Evolutionary conservation across 2,113 vertebrate genomes (phyloP), one percentile per base, ranked within the genome.

Genomic region (Puffinus mauretanicus): DNA sequence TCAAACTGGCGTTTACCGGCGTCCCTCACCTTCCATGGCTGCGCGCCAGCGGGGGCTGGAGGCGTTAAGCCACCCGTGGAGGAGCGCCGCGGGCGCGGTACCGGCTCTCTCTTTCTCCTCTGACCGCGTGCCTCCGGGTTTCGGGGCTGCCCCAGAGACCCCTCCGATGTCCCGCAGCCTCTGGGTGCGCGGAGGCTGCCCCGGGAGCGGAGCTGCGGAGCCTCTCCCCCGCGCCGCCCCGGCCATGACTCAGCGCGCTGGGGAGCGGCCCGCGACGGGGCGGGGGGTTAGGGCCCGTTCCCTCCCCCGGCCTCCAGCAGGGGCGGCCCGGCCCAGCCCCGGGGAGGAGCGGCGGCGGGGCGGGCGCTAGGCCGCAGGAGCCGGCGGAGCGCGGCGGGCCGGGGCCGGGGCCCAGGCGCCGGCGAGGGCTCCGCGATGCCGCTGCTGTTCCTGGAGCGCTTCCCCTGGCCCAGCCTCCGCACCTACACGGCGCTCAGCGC

Each of bases 221-320:
- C 78, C 9, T 24, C 25, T 29, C 36, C 21, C 51, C 40, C 44
- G 16, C 86, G 4, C 94, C 91, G 87, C 94, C 94, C 47, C 55
- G 77, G 55, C 82, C 86, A 55, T 95, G 94, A 95, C 94, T 95
- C 94, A 93, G 90, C 82, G 90, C 62, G 44, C 75, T 10, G 72
- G 66, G 71, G 54, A 47, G 38, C 73, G 22, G 44, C 5, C 8
- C 5, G n/a, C 17, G 32, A 3, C 42, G 58, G 54, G 42, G 46
- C 60, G 47, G 57, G 25, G 25, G 51, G 40, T 34, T 44, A 5
- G 49, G 32, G 72, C 30, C 27, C 44, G 32, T 27, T 72, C 27
- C 46, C 30, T 57, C 38, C 26, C 27, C 42, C 27, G n/a, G 70
- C 54, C 60, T 16, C 21, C 21, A 4, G 62, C 40, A 30, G 64